Evolutionary conservation across 2,888 invertebrate genomes (phyloP), one percentile per base, ranked within the genome.

Genomic region (Siphlonurus alternatus): DNA sequence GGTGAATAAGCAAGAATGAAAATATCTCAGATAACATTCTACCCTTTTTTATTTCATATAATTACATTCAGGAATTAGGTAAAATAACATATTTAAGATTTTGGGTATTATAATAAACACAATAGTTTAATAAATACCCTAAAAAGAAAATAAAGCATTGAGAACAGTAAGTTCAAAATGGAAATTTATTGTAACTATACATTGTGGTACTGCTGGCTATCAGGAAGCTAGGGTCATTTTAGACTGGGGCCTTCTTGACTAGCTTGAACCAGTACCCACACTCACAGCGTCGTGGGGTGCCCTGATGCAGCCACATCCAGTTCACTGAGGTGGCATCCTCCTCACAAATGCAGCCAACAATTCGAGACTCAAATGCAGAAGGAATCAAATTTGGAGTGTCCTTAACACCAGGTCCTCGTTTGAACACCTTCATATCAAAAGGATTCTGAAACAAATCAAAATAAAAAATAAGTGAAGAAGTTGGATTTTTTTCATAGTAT

Each of bases 251-350:
- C 53, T 87, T 88, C 76, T 88, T 87, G 66, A 87, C 84, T 71
- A 97, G 81, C 79, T 93, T 92, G 81, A 94, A 97, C 93, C 93
- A 96, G 75, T 95, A 87, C 65, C 98, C 98, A 76, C 98, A 98
- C 74, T 90, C 91, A 74, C 97, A 98, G 71, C 96, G 86, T 74
- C 89, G 90, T 66, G 93, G 87, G 70, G 86, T 84, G 53, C 90
- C 96, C 79, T 87, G 83, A 76, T 95, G 88, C 72, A 98, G 78
- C 89, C 94, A 93, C 87, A 97, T 93, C 93, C 94, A 98, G 74
- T 87, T 89, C 69, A 98, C 85, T 67, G 84, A 80, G 64, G 89
- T 86, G 63, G 92, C 84, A 74, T 97, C 97, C 76, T 95, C 94
- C 77, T 97, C 93, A 76, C 97, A 98, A 76, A 96, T 84, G 77